Conservation (phyloP, 2,113 vertebrate species). For the Athene noctua region DNA sequence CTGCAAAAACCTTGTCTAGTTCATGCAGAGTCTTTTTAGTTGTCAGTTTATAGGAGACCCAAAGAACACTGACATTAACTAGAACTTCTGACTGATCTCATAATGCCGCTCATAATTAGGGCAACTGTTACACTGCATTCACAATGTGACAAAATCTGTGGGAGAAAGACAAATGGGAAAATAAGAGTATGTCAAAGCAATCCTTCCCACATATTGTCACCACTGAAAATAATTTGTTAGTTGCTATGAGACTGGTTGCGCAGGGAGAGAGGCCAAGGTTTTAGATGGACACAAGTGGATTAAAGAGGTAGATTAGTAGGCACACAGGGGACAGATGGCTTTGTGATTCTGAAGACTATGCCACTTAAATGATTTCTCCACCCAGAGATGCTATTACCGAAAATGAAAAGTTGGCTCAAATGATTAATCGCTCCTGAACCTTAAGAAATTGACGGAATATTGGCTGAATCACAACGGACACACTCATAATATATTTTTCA, state of each 20-base stretch:
- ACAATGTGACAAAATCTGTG: not conserved
- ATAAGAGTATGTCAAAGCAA: not conserved
- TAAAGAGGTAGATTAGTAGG: not conserved
- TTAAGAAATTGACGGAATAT: not conserved
- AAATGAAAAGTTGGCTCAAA: not conserved
- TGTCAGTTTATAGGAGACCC: not conserved
- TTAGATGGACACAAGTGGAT: not conserved
- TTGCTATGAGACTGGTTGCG: not conserved
- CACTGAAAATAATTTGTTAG: not conserved
- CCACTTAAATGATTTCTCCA: not conserved
- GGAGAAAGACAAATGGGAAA: not conserved
- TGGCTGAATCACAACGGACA: not conserved
- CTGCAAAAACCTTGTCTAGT: not conserved
- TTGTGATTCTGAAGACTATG: not conserved
- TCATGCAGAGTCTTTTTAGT: not conserved
- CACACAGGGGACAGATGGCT: not conserved
- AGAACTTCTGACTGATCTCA: not conserved
- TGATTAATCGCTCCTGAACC: not conserved
- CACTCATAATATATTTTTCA: not conserved
- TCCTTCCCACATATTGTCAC: not conserved
- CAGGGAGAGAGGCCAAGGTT: not conserved
- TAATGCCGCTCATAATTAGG: not conserved
- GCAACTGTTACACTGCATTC: not conserved
- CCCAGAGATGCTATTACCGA: not conserved
- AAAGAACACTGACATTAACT: not conserved